Percentiles rank a stretch among this genome's conserved stretches.
These are phyloP conservation scores for Leptopilina myrica DNA, from an alignment of 2,888 invertebrate species.

Conservation along the genomic window DNA sequence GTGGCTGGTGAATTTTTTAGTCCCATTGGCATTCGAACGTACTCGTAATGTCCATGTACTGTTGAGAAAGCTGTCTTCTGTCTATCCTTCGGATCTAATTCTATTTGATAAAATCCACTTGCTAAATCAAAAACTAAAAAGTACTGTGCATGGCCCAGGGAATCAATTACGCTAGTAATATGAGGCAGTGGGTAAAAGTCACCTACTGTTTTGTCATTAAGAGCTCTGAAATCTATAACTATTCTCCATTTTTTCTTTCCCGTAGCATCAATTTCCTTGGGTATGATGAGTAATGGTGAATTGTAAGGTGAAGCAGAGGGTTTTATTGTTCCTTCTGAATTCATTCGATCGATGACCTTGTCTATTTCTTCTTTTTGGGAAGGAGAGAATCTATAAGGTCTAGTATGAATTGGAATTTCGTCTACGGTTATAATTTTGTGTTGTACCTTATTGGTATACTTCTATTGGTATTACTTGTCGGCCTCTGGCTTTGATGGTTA, in stretches of 20 bases:
- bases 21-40: slow-evolving; percentile 60
- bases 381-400: slow-evolving; percentile 36
- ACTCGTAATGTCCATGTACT: slow-evolving; percentile 63
- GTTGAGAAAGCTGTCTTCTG: slow-evolving; percentile 57
- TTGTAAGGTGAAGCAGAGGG: too few species aligned
- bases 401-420: not conserved
- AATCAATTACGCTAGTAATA: too few species aligned
- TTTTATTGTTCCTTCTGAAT: slow-evolving; percentile 8
- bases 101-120: slow-evolving; percentile 55
- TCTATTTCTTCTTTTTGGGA: not conserved
- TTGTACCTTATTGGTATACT: slow-evolving; percentile 28
- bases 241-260: too few species aligned
- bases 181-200: too few species aligned
- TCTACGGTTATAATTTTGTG: slow-evolving; percentile 9
- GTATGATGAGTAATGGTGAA: too few species aligned
- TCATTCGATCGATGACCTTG: not conserved
- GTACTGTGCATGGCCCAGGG: slow-evolving; percentile 55
- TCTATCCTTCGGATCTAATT: not conserved
- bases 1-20: slow-evolving; percentile 53
- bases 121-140: slow-evolving; percentile 55
- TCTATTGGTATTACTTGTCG: not conserved
- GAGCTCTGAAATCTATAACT: too few species aligned
- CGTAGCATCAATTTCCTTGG: too few species aligned
- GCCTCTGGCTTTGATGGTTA: not conserved
- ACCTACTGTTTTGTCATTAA: too few species aligned